Base-by-base conservation (phyloP, 2,888 invertebrate genomes). In the Margaritifera margaritifera region DNA sequence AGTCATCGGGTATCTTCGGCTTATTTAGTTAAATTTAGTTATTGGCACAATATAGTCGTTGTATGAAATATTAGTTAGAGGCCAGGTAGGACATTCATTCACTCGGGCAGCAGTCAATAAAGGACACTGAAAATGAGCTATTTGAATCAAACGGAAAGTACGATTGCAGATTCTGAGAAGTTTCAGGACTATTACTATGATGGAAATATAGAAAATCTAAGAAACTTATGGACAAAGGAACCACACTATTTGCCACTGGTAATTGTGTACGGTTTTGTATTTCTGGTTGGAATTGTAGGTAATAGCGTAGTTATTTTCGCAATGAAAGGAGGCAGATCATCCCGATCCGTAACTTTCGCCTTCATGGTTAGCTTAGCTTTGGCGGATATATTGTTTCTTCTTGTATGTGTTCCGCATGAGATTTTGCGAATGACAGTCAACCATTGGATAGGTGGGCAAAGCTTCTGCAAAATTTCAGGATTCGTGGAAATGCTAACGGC, bases 401-500 rank as follows among this genome's bases (percentile, higher is more conserved):
- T 89, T 31, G 84, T 91, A 24, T 91, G 90, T 81, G 90, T 90
- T 8, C 91, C 91, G 1, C 85, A 91, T 71, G 90, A 91, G 71
- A 84, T 89, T 6, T 80, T 89, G 22, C 84, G 87, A 66, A 89
- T 90, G 76, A 90, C 91, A 71, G 74, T 86, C 18, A 81, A 86
- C 8, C 85, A 88, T 72, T 91, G 91, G 90, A 88, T 88, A 51
- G 86, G 88, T 25, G 88, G 88, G 15, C 87, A 87, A 22, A 83
- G 88, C 25, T 83, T 91, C 51, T 92, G 91, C 83, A 91, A 91
- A 81, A 68, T 90, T 62, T 89, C 91, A 1, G 88, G 88, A 53
- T 91, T 90, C 80, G 88, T 89, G 3, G 90, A 91, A 74, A 88
- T 91, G 73, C 82, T 91, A 25, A 90, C 91, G 0, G 91, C 91